Conservation (phyloP, 2,888 invertebrate genomes). For the Perizoma affinitatum region DNA sequence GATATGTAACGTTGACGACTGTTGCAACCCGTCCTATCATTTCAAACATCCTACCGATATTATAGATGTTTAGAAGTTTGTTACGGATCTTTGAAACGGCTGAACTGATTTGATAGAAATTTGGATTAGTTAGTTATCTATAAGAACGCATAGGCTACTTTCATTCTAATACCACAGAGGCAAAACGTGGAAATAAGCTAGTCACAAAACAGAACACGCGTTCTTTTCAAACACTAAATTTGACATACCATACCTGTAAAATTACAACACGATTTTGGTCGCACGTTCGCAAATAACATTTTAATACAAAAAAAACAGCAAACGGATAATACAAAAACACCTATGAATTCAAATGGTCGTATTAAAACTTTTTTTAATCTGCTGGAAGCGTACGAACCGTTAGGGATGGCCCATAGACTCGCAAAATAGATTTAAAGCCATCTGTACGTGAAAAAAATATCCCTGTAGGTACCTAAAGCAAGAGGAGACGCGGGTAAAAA, state of each 20-base stretch:
- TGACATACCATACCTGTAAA: conserved; percentile 7
- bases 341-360: conserved; percentile 51
- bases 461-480: background rate
- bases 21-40: no score
- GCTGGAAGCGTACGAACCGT: conserved; percentile 26
- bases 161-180: no score
- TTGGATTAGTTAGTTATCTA: no score
- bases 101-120: no score
- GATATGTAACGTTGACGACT: no score
- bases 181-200: no score
- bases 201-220: no score
- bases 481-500: background rate
- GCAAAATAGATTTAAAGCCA: conserved; percentile 8
- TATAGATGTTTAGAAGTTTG: no score
- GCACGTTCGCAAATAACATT: conserved; percentile 33
- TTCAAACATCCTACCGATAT: no score
- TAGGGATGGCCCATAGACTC: conserved; percentile 30
- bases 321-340: conserved; percentile 43
- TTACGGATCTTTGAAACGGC: no score
- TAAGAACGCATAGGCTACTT: no score
- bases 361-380: conserved; percentile 49
- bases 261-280: conserved; percentile 6
- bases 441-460: conserved; percentile 1
- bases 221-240: conserved; percentile 9
- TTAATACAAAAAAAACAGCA: conserved; percentile 36